Evolutionary conservation across 1,140 invertebrate species (phyloP), one percentile per base, ranked within the genome.

Genomic region (Calephelis virginiensis): DNA sequence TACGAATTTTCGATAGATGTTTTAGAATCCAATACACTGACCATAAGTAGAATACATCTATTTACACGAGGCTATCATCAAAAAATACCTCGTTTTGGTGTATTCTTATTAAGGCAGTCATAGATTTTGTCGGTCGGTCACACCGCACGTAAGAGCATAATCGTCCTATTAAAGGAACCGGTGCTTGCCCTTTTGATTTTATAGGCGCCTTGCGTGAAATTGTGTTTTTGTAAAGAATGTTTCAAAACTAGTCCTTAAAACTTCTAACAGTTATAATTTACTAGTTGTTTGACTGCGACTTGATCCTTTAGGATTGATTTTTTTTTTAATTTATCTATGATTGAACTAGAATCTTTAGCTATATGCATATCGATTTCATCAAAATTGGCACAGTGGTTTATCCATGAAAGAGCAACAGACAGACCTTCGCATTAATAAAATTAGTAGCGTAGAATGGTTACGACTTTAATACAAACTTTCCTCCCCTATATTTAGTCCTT

Each of bases 71-170:
- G 69, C 67, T 38, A 67, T 59, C 56, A 64, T 63, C 17, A 73
- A 71, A 75, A 71, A 62, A 63, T 49, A 67, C 63, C 45, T 63
- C 60, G 59, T 70, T 78, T 77, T 66, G 64, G 56, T 71, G 13
- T 50, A 61, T 68, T 64, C 70, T 72, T 75, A 79, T 77, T 72
- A 77, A 72, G 50, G 50, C 72, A 63, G 72, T 63, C 71, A 70
- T 69, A 67, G 61, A 74, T 71, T 74, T 77, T 64, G 64, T 60
- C 69, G 68, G 69, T 73, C 67, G 50, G 10, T 56, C 50, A 56
- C 50, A 56, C 50, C 50, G 50, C 50, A 76, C 73, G 67, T 73
- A 71, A 70, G 60, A 63, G 65, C 63, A 67, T 76, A 72, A 75
- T 75, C 59, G 72, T 61, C 66, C 76, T 45, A 53, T 64, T 53